Percentiles rank a stretch among this genome's conserved stretches.
phyloP scores from a whole-genome alignment of 1,140 invertebrate species.

The Drosophila murphyi region DNA sequence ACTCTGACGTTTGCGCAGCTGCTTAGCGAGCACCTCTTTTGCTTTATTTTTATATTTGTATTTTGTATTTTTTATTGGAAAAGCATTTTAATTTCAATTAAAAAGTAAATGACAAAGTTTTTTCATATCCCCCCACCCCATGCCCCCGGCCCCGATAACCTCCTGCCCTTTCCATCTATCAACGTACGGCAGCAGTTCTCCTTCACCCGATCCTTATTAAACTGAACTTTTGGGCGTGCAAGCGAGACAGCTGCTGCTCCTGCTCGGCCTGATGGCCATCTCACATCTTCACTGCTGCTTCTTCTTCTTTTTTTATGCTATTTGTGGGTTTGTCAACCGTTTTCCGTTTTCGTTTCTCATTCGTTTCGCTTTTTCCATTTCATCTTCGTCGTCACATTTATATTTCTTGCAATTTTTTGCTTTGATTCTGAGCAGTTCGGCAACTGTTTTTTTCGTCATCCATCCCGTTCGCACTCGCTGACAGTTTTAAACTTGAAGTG shows the following conservation, averaged over 20 bases:
- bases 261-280: slow-evolving; percentile 35
- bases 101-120: slow-evolving; percentile 83
- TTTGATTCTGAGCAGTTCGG: slow-evolving; percentile 68
- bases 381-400: slow-evolving; percentile 64
- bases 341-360: slow-evolving; percentile 75
- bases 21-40: slow-evolving; percentile 48
- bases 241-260: slow-evolving; percentile 47
- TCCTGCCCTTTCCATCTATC: no score
- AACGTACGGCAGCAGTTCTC: background rate
- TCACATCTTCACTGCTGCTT: slow-evolving; percentile 31
- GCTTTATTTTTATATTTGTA: slow-evolving; percentile 43
- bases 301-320: slow-evolving; percentile 58
- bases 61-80: slow-evolving; percentile 70
- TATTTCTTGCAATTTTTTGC: slow-evolving; percentile 76
- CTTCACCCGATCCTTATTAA: slow-evolving; percentile 50
- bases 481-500: slow-evolving; percentile 30
- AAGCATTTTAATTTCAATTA: slow-evolving; percentile 83
- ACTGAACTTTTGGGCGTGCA: slow-evolving; percentile 57
- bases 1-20: slow-evolving; percentile 66
- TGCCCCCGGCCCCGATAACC: no score
- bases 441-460: slow-evolving; percentile 13
- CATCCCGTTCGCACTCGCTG: slow-evolving; percentile 23
- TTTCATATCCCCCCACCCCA: background rate
- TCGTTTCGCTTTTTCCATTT: slow-evolving; percentile 71
- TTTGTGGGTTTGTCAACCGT: slow-evolving; percentile 76